phyloP scores from a whole-genome alignment of 2,888 invertebrate genomes.

The Dinocampus coccinellae region DNA sequence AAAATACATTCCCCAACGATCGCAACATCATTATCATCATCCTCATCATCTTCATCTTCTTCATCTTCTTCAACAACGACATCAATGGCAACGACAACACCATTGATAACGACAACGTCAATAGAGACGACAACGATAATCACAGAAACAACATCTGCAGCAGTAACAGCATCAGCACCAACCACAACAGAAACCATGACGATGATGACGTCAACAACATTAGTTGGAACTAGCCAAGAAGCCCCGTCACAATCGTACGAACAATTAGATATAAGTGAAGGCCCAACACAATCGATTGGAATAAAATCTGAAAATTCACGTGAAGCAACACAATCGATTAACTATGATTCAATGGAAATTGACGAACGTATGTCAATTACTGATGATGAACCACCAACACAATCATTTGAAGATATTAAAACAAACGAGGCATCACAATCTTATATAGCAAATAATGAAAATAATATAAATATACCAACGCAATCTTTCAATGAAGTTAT shows the following conservation, averaged over 20 bases:
- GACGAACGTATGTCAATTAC: conserved; percentile 49
- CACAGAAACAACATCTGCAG: too few relatives aligned
- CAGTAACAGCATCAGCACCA: conserved; percentile 48
- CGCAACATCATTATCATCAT: conserved; percentile 12
- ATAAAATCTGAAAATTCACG: conserved; percentile 57
- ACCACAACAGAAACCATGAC: neutral
- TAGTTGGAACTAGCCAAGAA: conserved; percentile 55
- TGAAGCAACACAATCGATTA: conserved; percentile 59
- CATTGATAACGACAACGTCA: too few relatives aligned
- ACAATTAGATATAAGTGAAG: conserved; percentile 56
- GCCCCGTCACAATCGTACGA: conserved; percentile 64
- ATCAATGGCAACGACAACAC: conserved; percentile 53
- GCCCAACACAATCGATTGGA: conserved; percentile 61
- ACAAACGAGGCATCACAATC: conserved; percentile 58
- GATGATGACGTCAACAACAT: conserved; percentile 45
- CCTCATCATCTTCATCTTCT: too few relatives aligned
- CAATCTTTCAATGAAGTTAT: conserved; percentile 63
- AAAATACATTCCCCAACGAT: conserved; percentile 21
- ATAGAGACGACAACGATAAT: too few relatives aligned
- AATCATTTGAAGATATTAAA: conserved; percentile 60
- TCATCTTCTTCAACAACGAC: conserved; percentile 40
- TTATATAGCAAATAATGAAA: conserved; percentile 50
- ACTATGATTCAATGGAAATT: conserved; percentile 57
- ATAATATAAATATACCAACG: conserved; percentile 58
- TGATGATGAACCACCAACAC: conserved; percentile 57